Conservation (phyloP, 2,888 invertebrate genomes). For the Hecatera dysodea region DNA sequence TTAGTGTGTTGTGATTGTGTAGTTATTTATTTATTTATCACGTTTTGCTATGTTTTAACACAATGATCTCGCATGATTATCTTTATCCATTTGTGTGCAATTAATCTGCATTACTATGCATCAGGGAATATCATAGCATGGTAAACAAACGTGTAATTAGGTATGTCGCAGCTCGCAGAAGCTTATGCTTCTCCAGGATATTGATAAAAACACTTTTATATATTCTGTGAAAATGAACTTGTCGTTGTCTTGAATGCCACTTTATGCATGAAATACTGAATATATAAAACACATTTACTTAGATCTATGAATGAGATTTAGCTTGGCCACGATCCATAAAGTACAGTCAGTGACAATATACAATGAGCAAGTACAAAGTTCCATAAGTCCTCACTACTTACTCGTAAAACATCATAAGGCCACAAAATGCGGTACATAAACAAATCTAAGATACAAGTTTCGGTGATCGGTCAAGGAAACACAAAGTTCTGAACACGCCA, state of each 20-base stretch:
- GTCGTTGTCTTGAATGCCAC: slow-evolving; percentile 10
- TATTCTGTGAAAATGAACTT: neutral
- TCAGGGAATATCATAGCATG: neutral
- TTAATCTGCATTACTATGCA: neutral
- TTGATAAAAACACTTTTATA: neutral
- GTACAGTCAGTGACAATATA: too few relatives aligned
- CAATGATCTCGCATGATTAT: slow-evolving; percentile 11
- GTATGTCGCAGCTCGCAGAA: neutral
- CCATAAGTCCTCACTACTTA: too few relatives aligned
- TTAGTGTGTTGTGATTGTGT: slow-evolving; percentile 89
- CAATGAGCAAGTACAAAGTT: too few relatives aligned
- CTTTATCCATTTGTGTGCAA: neutral
- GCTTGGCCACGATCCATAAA: too few relatives aligned
- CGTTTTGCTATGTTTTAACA: neutral
- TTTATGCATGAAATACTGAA: slow-evolving; percentile 19
- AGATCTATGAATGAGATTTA: too few relatives aligned
- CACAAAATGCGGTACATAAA: too few relatives aligned
- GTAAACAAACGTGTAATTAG: neutral
- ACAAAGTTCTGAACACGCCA: too few relatives aligned
- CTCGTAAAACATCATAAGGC: too few relatives aligned
- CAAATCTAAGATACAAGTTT: too few relatives aligned
- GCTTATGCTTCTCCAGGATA: neutral
- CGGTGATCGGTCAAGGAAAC: too few relatives aligned
- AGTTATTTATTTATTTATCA: slow-evolving; percentile 8
- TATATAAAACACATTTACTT: too few relatives aligned